Evolutionary conservation across 1,140 invertebrate species (phyloP).

Genomic region (Galleria mellonella): DNA sequence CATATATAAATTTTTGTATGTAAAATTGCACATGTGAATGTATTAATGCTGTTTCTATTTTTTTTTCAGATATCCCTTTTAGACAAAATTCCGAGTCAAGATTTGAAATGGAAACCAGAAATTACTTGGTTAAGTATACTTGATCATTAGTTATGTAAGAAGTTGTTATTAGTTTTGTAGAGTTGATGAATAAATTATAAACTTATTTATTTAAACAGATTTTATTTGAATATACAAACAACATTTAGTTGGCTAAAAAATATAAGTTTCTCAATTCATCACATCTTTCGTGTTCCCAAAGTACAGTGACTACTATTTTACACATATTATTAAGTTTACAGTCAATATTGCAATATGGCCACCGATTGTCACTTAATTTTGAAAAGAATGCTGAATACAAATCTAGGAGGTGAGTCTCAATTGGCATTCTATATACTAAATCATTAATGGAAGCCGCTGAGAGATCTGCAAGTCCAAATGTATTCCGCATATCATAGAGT

Average conservation of each 20-base stretch:
- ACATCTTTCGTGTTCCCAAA: conserved; percentile 74
- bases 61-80: conserved; percentile 46
- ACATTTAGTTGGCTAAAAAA: background rate
- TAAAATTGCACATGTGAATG: too few relatives aligned
- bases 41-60: too few relatives aligned
- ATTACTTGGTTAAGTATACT: conserved; percentile 59
- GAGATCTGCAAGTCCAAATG: conserved; percentile 75
- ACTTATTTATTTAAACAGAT: background rate
- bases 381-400: conserved; percentile 68
- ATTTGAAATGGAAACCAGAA: conserved; percentile 47
- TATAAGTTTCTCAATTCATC: conserved; percentile 51
- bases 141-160: conserved; percentile 29
- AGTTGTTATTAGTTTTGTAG: background rate
- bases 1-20: too few relatives aligned
- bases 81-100: conserved; percentile 44
- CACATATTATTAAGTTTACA: conserved; percentile 77
- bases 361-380: conserved; percentile 75
- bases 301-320: conserved; percentile 73
- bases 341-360: conserved; percentile 67
- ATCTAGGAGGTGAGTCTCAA: conserved; percentile 31
- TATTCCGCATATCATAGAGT: conserved; percentile 81
- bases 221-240: background rate
- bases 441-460: conserved; percentile 62
- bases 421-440: conserved; percentile 71
- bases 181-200: conserved; percentile 9